Base-by-base conservation (phyloP, 2,888 invertebrate species). In the Spodoptera picta region DNA sequence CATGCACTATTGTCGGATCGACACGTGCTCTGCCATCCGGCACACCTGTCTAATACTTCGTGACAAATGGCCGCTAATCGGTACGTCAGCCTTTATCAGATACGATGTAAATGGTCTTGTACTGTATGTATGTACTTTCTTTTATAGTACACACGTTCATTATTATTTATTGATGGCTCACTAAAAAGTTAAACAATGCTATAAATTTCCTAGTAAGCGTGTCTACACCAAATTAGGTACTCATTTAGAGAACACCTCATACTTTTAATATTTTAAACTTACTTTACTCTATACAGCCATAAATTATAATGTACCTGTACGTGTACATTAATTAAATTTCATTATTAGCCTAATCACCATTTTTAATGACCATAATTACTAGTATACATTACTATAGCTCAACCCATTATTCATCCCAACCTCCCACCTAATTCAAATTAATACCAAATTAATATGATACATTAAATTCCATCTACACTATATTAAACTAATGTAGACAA, bases 1-100 rank as follows among this genome's bases (percentile, higher is more conserved):
- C 85, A 77, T 78, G 74, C 57, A 78, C 67, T 79, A 84, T 84
- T 85, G 82, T 86, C 75, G 78, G 56, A 66, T 60, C 55, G 79
- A 86, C 89, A 87, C 88, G 89, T 87, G 86, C 87, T 83, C 61
- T 58, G 76, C 83, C 83, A 85, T 88, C 87, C 88, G 88, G 87
- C 83, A 87, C 89, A 90, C 90, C 89, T 90, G 90, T 82, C 80
- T 82, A 80, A 81, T 78, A 74, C 73, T 79, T 82, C 74, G 78
- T 86, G 84, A 87, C 81, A 80, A 87, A 87, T 87, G 75, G 67
- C 77, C 79, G 78, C 73, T 85, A 80, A 81, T 76, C 70, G 76
- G 73, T 57, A 70, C 69, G 71, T 82, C 75, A 81, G 77, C 77
- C 74, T 81, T 79, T 82, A 69, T 75, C 58, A 51, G 54, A 55